Conservation (phyloP, 2,797 vertebrate genomes). For the Clarias fuscus region DNA sequence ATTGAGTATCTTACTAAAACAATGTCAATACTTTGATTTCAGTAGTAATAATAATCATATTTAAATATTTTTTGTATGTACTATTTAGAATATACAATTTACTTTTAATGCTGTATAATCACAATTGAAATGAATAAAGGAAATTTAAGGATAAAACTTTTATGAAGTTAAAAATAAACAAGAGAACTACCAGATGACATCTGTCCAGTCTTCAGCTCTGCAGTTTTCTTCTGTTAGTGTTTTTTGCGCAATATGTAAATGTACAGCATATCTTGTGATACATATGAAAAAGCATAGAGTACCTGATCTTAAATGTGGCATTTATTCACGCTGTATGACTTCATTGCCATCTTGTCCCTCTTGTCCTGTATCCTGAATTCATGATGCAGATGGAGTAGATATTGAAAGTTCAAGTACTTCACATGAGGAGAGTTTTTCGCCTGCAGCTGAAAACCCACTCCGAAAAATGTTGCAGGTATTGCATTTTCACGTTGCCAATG, state of each 20-base stretch:
- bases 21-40: too few relatives aligned
- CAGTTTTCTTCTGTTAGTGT: neutral
- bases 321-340: slow-evolving; percentile 17
- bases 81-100: neutral
- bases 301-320: slow-evolving; percentile 27
- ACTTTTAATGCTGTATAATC: neutral
- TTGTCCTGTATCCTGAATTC: slow-evolving; percentile 58
- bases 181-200: neutral
- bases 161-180: too few relatives aligned
- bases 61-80: neutral
- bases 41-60: too few relatives aligned
- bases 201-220: neutral
- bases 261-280: neutral
- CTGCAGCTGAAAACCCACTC: slow-evolving; percentile 80
- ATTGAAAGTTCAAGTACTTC: slow-evolving; percentile 68
- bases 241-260: neutral
- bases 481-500: slow-evolving; percentile 53
- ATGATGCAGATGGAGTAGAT: slow-evolving; percentile 73
- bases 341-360: slow-evolving; percentile 22
- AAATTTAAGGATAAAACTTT: neutral
- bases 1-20: too few relatives aligned
- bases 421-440: slow-evolving; percentile 72
- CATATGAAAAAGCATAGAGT: neutral
- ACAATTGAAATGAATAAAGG: neutral
- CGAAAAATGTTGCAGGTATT: slow-evolving; percentile 81